A percentile compares a stretch with the other conserved stretches of the same genome.
Evolutionary conservation across 2,113 vertebrate genomes (phyloP).

Genomic region (Oryzias melastigma): DNA sequence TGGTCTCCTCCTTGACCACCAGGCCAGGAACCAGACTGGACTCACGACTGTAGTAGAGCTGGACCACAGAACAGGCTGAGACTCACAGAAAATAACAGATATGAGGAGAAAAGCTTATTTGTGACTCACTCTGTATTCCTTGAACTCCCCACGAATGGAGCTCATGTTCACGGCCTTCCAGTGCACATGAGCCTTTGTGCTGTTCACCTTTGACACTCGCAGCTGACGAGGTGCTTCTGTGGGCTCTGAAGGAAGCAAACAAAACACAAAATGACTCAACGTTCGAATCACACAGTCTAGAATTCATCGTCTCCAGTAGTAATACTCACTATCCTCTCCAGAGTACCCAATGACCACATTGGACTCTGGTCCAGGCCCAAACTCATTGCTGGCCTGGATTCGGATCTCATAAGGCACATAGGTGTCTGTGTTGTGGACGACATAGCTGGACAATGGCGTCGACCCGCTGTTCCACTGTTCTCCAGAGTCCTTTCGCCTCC

Average conservation of each 20-base stretch:
- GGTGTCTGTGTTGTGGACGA: slow-evolving; percentile 84
- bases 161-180: slow-evolving; percentile 87
- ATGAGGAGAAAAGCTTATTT: not conserved
- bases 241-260: slow-evolving; percentile 78
- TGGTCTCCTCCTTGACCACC: slow-evolving; percentile 86
- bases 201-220: slow-evolving; percentile 84
- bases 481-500: slow-evolving; percentile 81
- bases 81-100: not conserved
- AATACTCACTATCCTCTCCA: slow-evolving; percentile 91
- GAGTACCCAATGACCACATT: slow-evolving; percentile 87
- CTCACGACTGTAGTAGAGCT: slow-evolving; percentile 95
- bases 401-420: slow-evolving; percentile 93
- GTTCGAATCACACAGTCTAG: no score
- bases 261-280: not conserved
- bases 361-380: slow-evolving; percentile 85
- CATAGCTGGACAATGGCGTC: slow-evolving; percentile 72
- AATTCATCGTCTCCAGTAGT: no score
- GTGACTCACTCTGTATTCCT: slow-evolving; percentile 90
- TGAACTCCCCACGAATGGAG: slow-evolving; percentile 90
- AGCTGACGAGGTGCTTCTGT: slow-evolving; percentile 85
- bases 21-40: slow-evolving; percentile 89
- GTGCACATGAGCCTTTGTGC: slow-evolving; percentile 83
- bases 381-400: slow-evolving; percentile 90
- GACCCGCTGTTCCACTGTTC: slow-evolving; percentile 86
- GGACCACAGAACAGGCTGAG: slow-evolving; percentile 49